Conservation (phyloP, 2,113 vertebrate species). For the Marcusenius ussheri region DNA sequence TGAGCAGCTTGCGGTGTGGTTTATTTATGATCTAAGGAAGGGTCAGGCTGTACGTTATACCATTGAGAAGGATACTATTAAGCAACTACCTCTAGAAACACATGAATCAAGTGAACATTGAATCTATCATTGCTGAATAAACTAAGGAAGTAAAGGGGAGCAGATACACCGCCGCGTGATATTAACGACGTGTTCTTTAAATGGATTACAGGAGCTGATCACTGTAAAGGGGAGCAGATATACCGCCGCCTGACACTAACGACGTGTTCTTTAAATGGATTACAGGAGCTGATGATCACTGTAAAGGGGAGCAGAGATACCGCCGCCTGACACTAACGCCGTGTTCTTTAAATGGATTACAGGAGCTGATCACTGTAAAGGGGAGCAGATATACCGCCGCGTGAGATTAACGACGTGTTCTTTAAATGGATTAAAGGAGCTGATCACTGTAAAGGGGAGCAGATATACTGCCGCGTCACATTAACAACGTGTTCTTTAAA, state of each 20-base stretch:
- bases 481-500: not conserved
- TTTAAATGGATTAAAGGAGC: slow-evolving; percentile 63
- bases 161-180: not conserved
- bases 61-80: not conserved
- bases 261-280: slow-evolving; percentile 8
- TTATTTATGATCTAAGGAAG: not conserved
- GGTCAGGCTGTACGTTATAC: not conserved
- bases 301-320: not conserved
- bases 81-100: not conserved
- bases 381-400: not conserved
- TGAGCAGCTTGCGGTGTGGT: not conserved
- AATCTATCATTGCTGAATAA: not conserved
- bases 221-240: not conserved
- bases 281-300: slow-evolving; percentile 66
- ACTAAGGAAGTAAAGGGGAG: not conserved
- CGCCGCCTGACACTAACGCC: not conserved
- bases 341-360: slow-evolving; percentile 24
- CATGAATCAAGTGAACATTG: not conserved
- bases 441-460: not conserved
- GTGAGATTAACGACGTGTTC: not conserved
- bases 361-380: slow-evolving; percentile 60
- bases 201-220: slow-evolving; percentile 63
- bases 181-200: not conserved
- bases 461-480: not conserved
- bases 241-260: not conserved